Evolutionary conservation across 2,888 invertebrate species (phyloP), one percentile per base, ranked within the genome.

Genomic region (Alitta virens): DNA sequence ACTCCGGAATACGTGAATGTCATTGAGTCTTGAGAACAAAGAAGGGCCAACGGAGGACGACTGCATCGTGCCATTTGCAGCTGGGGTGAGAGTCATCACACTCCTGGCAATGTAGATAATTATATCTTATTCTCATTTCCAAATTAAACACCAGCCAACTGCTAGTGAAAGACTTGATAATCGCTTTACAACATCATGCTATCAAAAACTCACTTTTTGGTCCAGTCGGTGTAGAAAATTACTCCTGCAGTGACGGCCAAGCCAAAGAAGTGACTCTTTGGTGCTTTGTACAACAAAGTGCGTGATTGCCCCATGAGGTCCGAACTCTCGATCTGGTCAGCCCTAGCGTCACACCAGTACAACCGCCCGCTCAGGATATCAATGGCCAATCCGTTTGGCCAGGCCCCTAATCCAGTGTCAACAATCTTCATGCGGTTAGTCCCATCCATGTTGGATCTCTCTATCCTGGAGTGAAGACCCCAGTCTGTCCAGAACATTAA

Each of bases 311-410:
- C 74, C 18, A 65, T 64, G 1, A 75, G 53, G 58, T 74, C 68
- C 12, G 73, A 70, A 7, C 69, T 64, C 18, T 72, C 72, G 25
- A 78, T 73, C 12, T 64, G 68, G 63, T 78, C 74, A 24, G 65
- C 58, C 26, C 68, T 69, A 1, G 76, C 78, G 60, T 78, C 76
- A n/a, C 71, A 70, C 77, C 77, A 78, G 62, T 71, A 78, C 23
- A 78, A 50, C 5, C 69, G 66, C 42, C 71, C 72, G 1, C 56
- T 70, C 58, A 72, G 74, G 75, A 92, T 92, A 83, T 96, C 96
- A 40, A 96, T 88, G 0, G 94, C 92, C 69, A 96, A 84, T 1
- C 94, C 94, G 68, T 92, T 93, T 0, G 94, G 94, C 80, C 91
- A 91, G 1, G 75, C 71, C 12, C 69, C 69, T 33, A 92, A 82